A percentile compares a stretch with the other conserved stretches of the same genome.
Evolutionary conservation across 2,888 invertebrate species (phyloP).

Genomic region (Penaeus monodon): DNA sequence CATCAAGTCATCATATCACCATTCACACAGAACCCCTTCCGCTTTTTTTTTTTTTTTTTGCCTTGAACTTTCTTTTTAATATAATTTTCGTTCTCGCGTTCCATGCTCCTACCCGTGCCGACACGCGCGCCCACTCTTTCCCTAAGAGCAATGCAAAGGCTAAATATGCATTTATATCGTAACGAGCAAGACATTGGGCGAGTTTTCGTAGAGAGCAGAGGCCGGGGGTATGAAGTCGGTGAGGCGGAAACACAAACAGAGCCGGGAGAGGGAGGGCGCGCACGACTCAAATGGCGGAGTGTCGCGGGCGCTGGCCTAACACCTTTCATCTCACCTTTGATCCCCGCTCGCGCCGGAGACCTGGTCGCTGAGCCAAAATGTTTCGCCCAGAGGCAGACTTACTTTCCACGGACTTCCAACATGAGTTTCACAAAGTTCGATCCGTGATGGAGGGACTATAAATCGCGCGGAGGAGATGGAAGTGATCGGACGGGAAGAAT

Average conservation of each 20-base stretch:
- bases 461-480: no score
- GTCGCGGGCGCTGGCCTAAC: constrained; percentile 8
- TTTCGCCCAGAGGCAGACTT: constrained; percentile 6
- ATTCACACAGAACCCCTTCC: no score
- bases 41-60: no score
- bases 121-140: no score
- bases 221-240: constrained; percentile 1
- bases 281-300: neutral
- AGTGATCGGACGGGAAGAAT: no score
- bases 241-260: constrained; percentile 11
- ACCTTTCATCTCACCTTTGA: constrained; percentile 25
- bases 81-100: no score
- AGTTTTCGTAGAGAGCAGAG: neutral
- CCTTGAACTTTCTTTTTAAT: no score
- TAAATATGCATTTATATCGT: neutral
- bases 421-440: no score
- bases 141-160: no score
- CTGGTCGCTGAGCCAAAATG: constrained; percentile 13
- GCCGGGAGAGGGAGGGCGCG: neutral
- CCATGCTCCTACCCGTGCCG: no score
- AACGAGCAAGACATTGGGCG: constrained; percentile 1
- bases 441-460: no score
- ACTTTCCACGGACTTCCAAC: constrained; percentile 6
- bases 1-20: no score
- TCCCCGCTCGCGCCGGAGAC: constrained; percentile 1